phyloP scores from a whole-genome alignment of 1,140 invertebrate species.

The Orius insidiosus region DNA sequence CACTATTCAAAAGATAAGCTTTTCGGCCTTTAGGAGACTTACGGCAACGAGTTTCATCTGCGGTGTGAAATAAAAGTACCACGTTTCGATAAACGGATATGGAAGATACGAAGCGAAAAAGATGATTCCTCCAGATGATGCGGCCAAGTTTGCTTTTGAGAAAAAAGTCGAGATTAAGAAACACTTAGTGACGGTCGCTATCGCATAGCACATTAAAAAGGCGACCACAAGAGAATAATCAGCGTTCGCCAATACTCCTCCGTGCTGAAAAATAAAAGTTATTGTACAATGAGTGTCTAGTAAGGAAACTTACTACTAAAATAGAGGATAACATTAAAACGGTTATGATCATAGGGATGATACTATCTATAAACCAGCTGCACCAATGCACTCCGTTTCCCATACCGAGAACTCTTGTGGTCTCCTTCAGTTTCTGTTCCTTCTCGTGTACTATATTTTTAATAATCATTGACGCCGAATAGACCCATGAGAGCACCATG shows the following conservation, averaged over 20 bases:
- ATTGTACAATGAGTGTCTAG: not conserved
- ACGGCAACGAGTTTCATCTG: conserved; percentile 12
- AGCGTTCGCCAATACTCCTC: conserved; percentile 31
- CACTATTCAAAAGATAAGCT: conserved; percentile 21
- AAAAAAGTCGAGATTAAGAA: conserved; percentile 41
- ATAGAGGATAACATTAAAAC: conserved; percentile 5
- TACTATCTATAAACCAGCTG: conserved; percentile 41
- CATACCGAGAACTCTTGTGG: conserved; percentile 44
- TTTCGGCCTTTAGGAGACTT: no score
- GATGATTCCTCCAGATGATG: conserved; percentile 37
- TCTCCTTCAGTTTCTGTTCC: conserved; percentile 39
- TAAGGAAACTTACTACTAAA: conserved; percentile 10
- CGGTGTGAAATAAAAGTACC: conserved; percentile 13
- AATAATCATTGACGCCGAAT: conserved; percentile 39
- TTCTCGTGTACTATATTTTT: conserved; percentile 53
- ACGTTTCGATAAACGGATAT: conserved; percentile 35
- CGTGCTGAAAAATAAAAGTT: conserved; percentile 25
- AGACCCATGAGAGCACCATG: conserved; percentile 41
- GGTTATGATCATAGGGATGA: conserved; percentile 33
- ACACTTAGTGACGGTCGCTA: conserved; percentile 34
- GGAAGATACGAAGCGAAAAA: conserved; percentile 41
- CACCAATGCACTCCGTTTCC: conserved; percentile 37
- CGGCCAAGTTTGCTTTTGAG: conserved; percentile 38
- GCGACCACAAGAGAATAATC: conserved; percentile 31
- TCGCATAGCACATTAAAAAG: conserved; percentile 32